Evolutionary conservation across 1,140 invertebrate genomes (phyloP).

Genomic region (Sitobion miscanthi): DNA sequence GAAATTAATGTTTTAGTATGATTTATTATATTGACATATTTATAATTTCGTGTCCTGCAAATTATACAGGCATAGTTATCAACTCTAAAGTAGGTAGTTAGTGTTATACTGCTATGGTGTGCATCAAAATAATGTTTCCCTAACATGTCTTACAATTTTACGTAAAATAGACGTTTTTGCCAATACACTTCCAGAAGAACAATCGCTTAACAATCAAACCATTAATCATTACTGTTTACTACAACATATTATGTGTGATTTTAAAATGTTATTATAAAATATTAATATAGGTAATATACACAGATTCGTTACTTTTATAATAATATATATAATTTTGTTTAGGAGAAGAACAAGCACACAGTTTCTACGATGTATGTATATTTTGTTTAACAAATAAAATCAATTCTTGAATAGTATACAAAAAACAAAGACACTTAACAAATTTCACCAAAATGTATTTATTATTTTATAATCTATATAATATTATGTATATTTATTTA

Average conservation of each 20-base stretch:
- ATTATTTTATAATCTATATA: not conserved
- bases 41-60: not conserved
- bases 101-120: too few relatives aligned
- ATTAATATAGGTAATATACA: not conserved
- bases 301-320: not conserved
- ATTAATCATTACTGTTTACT: not conserved
- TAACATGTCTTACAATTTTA: not conserved
- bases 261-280: not conserved
- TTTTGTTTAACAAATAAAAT: constrained; percentile 46
- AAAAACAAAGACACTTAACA: constrained; percentile 7
- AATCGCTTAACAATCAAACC: not conserved
- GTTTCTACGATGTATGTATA: constrained; percentile 49
- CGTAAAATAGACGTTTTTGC: not conserved
- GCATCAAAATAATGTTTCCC: too few relatives aligned
- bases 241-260: not conserved
- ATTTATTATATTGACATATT: not conserved
- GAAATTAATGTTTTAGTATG: not conserved
- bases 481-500: constrained; percentile 18
- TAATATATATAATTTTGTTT: not conserved
- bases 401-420: not conserved
- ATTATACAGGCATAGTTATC: not conserved
- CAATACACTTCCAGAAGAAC: not conserved
- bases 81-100: not conserved
- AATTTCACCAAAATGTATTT: constrained; percentile 31
- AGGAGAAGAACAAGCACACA: constrained; percentile 10